Conservation (phyloP, 2,888 invertebrate species). For the Cataglyphis cursor region DNA sequence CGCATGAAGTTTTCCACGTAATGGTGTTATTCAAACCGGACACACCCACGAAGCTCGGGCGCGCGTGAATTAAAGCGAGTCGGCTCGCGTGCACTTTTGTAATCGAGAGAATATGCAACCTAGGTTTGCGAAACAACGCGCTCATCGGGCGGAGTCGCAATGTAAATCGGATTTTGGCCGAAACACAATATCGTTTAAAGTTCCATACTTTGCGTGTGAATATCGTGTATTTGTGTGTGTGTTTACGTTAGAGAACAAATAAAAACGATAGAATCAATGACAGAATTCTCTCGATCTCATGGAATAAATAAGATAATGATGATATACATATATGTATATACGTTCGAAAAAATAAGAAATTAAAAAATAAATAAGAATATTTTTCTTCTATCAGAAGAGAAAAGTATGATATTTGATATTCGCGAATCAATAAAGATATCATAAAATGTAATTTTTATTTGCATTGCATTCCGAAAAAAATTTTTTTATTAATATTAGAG, state of each 20-base stretch:
- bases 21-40: slow-evolving; percentile 62
- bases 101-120: slow-evolving; percentile 28
- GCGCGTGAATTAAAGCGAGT: slow-evolving; percentile 54
- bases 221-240: neutral
- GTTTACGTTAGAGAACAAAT: neutral
- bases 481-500: neutral
- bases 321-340: neutral
- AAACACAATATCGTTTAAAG: slow-evolving; percentile 32
- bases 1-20: slow-evolving; percentile 49
- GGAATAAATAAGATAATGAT: neutral
- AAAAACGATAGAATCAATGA: slow-evolving; percentile 10
- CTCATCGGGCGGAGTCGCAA: slow-evolving; percentile 36
- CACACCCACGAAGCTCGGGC: slow-evolving; percentile 30
- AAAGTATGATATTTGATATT: neutral
- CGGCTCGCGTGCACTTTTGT: slow-evolving; percentile 41
- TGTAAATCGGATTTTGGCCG: slow-evolving; percentile 59
- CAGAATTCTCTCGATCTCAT: neutral
- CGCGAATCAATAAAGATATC: neutral
- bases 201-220: slow-evolving; percentile 20
- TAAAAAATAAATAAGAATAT: neutral
- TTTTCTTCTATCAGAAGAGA: neutral
- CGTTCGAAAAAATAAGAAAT: neutral
- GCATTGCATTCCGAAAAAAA: neutral
- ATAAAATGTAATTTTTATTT: slow-evolving; percentile 10
- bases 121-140: neutral